Percentiles rank a stretch among this genome's conserved stretches.
Conservation (phyloP, 2,797 vertebrate species). For the Crocidura indochinensis region DNA sequence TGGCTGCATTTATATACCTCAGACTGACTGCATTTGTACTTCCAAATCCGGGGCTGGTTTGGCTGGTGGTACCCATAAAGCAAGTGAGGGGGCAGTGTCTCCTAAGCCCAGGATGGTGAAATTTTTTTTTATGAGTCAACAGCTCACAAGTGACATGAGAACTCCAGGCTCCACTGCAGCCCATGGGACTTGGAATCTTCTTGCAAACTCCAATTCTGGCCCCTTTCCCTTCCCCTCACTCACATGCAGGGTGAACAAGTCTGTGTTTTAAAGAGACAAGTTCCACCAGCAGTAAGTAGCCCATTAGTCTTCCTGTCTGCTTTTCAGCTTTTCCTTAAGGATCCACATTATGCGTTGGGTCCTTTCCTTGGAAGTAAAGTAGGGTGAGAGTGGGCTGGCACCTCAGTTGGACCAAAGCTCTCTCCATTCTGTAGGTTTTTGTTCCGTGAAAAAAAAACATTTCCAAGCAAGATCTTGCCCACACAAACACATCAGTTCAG, state of each 20-base stretch:
- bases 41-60: too few species aligned
- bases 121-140: neutral
- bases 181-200: neutral
- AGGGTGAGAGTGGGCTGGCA: too few species aligned
- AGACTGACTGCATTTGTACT: too few species aligned
- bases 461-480: neutral
- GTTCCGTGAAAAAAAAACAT: neutral
- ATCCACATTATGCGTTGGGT: neutral
- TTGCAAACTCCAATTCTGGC: slow-evolving; percentile 1
- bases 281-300: slow-evolving; percentile 45
- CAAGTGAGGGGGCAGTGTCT: neutral
- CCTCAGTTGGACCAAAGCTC: neutral
- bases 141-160: neutral
- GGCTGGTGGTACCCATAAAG: neutral
- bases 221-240: slow-evolving; percentile 44
- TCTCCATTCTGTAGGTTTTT: neutral
- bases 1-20: too few species aligned
- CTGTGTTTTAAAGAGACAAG: slow-evolving; percentile 38
- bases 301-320: neutral
- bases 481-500: neutral
- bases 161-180: neutral
- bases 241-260: slow-evolving; percentile 65
- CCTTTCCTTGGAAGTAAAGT: slow-evolving; percentile 14
- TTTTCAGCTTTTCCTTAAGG: neutral
- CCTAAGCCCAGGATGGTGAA: neutral